Percentiles rank a stretch among this genome's conserved stretches.
These are phyloP conservation scores for Boulengeromyrus knoepffleri DNA, from an alignment of 2,113 vertebrate genomes.

Conservation along the genomic window DNA sequence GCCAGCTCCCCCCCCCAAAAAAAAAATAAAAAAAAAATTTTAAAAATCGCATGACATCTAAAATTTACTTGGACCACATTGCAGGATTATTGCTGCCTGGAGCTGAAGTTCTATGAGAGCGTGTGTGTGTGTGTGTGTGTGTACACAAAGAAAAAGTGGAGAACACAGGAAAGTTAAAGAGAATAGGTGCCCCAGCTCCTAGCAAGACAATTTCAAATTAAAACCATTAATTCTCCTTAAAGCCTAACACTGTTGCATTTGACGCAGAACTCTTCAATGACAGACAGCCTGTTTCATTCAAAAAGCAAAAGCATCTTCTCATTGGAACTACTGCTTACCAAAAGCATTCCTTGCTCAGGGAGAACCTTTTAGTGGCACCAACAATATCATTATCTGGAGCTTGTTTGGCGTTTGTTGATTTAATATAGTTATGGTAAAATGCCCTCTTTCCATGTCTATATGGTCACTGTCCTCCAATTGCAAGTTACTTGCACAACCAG, in stretches of 20 bases:
- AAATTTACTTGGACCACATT: not conserved
- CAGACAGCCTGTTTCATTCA: not conserved
- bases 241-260: slow-evolving; percentile 22
- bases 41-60: not conserved
- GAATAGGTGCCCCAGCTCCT: not conserved
- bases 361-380: not conserved
- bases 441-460: not conserved
- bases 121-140: not conserved
- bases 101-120: not conserved
- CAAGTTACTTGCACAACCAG: not conserved
- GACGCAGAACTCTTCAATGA: not conserved
- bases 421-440: not conserved
- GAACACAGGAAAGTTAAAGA: not conserved
- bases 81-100: not conserved
- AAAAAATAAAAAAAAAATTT: not conserved
- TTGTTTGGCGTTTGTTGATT: not conserved
- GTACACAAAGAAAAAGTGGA: not conserved
- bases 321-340: not conserved
- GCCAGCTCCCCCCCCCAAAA: not conserved
- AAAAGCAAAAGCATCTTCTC: not conserved
- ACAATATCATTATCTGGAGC: not conserved
- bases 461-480: not conserved
- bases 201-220: not conserved
- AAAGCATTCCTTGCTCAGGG: not conserved
- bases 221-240: slow-evolving; percentile 1